Percentiles rank a stretch among this genome's conserved stretches.
These are phyloP conservation scores for Sialia sialis DNA, from an alignment of 2,113 vertebrate species.

Conservation along the genomic window DNA sequence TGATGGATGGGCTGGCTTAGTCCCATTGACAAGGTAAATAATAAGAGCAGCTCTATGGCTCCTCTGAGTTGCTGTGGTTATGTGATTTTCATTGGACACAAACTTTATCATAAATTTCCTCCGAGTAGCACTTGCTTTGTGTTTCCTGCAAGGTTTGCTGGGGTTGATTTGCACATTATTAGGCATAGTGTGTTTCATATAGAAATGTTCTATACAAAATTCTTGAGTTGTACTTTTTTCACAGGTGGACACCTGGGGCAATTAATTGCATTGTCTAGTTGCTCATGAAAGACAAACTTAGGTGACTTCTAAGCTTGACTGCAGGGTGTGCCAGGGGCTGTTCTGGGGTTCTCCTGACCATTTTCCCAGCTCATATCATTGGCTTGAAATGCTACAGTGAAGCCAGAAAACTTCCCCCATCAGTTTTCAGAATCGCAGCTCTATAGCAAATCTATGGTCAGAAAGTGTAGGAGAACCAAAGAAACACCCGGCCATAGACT, in stretches of 20 bases:
- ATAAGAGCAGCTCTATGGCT: background rate
- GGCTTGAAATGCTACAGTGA: background rate
- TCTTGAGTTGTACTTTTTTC: background rate
- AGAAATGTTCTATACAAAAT: background rate
- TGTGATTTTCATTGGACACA: background rate
- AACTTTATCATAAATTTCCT: background rate
- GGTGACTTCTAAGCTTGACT: background rate
- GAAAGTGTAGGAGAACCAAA: background rate
- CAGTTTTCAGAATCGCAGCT: background rate
- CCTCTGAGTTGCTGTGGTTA: background rate
- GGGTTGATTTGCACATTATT: background rate
- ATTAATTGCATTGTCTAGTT: background rate
- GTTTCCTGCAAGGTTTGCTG: background rate
- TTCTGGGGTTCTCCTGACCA: background rate
- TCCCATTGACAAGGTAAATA: background rate
- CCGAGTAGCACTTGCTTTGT: background rate
- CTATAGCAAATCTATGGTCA: background rate
- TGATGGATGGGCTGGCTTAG: background rate
- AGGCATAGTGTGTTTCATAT: background rate
- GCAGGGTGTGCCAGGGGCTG: fast-evolving
- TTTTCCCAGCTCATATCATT: background rate
- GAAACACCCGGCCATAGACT: background rate
- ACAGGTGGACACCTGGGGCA: background rate
- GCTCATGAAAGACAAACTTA: background rate
- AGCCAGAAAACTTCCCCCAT: background rate